Percentiles rank a stretch among this genome's conserved stretches.
Evolutionary conservation across 2,113 vertebrate genomes (phyloP).

Genomic region (Penelope pileata): DNA sequence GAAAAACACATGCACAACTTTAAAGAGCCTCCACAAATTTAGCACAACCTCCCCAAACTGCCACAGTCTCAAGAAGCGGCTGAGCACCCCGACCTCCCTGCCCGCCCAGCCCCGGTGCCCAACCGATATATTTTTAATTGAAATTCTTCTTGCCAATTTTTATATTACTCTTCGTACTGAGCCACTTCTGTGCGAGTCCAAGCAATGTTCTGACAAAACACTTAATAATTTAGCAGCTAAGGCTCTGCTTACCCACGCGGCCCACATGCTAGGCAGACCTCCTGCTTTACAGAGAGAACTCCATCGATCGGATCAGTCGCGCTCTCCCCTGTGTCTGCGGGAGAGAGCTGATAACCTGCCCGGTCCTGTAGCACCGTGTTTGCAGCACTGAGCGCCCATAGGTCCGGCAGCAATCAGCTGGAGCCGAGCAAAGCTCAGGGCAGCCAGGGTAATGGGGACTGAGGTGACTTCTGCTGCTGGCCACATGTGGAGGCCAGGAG

Average conservation of each 20-base stretch:
- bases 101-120: neutral
- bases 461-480: neutral
- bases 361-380: neutral
- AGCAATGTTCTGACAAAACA: neutral
- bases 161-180: neutral
- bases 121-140: neutral
- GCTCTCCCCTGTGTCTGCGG: fast-evolving
- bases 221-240: neutral
- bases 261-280: neutral
- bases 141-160: neutral
- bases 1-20: neutral
- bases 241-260: constrained; percentile 4
- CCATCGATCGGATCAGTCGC: neutral
- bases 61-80: neutral
- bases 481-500: neutral
- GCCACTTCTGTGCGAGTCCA: neutral
- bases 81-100: neutral
- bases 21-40: neutral
- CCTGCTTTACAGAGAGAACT: neutral
- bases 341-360: neutral
- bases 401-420: neutral
- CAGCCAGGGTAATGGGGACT: neutral
- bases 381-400: neutral
- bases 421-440: neutral
- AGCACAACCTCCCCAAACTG: neutral